Percentiles rank a stretch among this genome's conserved stretches.
Conservation (phyloP, 2,888 invertebrate genomes). For the Sminthurides aquaticus region DNA sequence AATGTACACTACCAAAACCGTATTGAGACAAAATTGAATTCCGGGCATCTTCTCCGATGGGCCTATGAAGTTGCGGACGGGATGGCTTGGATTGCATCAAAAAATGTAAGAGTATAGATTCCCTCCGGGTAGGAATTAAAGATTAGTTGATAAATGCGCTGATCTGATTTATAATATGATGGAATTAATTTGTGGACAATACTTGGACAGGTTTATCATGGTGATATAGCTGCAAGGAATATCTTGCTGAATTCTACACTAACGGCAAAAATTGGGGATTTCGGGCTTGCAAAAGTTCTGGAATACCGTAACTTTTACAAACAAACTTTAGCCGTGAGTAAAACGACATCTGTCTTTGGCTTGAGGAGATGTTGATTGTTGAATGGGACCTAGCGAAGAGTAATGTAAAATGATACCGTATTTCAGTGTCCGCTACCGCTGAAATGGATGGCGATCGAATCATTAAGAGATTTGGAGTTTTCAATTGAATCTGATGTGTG, state of each 20-base stretch:
- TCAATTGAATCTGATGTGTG: constrained; percentile 21
- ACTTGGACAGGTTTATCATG: constrained; percentile 11
- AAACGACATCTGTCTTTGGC: too few species aligned
- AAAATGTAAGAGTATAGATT: neutral
- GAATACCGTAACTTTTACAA: constrained; percentile 8
- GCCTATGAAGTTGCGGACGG: neutral
- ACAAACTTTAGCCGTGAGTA: neutral
- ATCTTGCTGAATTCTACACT: neutral
- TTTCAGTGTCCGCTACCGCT: constrained; percentile 23
- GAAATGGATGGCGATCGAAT: constrained; percentile 25
- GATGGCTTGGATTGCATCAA: neutral
- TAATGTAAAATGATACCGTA: too few species aligned
- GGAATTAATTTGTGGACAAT: neutral
- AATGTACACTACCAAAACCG: too few species aligned
- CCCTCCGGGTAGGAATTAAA: too few species aligned
- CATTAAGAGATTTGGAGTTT: constrained; percentile 21
- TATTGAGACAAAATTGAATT: too few species aligned
- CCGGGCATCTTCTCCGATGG: neutral
- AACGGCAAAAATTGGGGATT: constrained; percentile 15
- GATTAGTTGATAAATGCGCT: too few species aligned
- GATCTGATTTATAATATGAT: neutral
- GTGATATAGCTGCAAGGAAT: constrained; percentile 16
- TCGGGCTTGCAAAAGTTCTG: constrained; percentile 2
- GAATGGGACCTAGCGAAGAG: too few species aligned
- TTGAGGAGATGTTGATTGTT: too few species aligned